Percentiles rank a stretch among this genome's conserved stretches.
Conservation (phyloP, 2,113 vertebrate species). For the Morone chrysops region DNA sequence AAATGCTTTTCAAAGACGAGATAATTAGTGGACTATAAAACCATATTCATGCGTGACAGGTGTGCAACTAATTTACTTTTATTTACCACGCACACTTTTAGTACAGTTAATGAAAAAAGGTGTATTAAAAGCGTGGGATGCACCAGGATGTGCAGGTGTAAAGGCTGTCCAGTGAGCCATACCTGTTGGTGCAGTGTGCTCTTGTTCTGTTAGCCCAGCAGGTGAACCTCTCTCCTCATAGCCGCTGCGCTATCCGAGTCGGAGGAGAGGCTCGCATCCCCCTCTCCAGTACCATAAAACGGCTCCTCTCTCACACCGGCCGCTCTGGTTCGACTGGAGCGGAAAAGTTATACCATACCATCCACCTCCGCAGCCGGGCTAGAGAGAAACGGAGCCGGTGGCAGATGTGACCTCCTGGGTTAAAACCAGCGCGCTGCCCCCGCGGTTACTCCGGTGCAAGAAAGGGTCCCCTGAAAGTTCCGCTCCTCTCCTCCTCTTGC, state of each 20-base stretch:
- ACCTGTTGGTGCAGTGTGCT: constrained; percentile 84
- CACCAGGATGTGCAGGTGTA: not conserved
- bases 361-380: constrained; percentile 47
- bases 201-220: constrained; percentile 78
- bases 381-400: constrained; percentile 7
- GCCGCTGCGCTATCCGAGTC: constrained; percentile 77
- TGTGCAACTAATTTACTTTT: constrained; percentile 38
- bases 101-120: constrained; percentile 12
- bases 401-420: constrained; percentile 37
- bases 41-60: not conserved
- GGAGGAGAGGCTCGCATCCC: constrained; percentile 76
- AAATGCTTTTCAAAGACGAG: constrained; percentile 22
- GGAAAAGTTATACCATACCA: constrained; percentile 75
- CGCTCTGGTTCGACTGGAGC: constrained; percentile 59
- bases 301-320: constrained; percentile 60
- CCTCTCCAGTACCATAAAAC: constrained; percentile 64
- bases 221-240: constrained; percentile 80
- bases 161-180: constrained; percentile 30
- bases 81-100: constrained; percentile 36
- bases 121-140: not conserved
- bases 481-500: constrained; percentile 44
- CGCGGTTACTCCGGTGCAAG: constrained; percentile 41
- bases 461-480: constrained; percentile 72
- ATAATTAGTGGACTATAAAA: not conserved
- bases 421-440: constrained; percentile 30